Evolutionary conservation across 2,797 vertebrate species (phyloP).

Genomic region (Amphiprion clarkii): DNA sequence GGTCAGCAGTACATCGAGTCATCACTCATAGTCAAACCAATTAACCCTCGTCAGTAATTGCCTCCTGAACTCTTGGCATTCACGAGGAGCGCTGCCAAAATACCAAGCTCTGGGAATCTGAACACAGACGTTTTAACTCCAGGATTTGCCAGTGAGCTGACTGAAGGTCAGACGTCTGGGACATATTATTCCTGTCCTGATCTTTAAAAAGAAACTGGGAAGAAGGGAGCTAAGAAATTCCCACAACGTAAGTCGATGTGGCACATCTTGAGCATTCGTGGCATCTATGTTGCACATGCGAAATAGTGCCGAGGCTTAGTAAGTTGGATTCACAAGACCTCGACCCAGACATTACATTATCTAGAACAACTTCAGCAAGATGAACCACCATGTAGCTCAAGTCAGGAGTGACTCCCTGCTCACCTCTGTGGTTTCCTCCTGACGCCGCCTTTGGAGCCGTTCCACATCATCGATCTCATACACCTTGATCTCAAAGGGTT

Average conservation of each 20-base stretch:
- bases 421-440: conserved; percentile 88
- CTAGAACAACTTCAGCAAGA: conserved; percentile 53
- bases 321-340: conserved; percentile 51
- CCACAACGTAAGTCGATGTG: conserved; percentile 63
- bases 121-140: conserved; percentile 66
- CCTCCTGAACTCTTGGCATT: conserved; percentile 76
- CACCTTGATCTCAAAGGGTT: conserved; percentile 99
- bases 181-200: conserved; percentile 69
- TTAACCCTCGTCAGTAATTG: conserved; percentile 77
- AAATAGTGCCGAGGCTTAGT: conserved; percentile 63
- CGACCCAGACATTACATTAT: conserved; percentile 56
- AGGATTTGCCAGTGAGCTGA: conserved; percentile 75
- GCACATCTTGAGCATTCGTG: conserved; percentile 52
- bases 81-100: conserved; percentile 69
- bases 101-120: conserved; percentile 66
- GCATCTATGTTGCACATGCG: conserved; percentile 59
- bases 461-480: conserved; percentile 99
- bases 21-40: conserved; percentile 76
- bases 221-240: conserved; percentile 72
- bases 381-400: conserved; percentile 41
- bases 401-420: conserved; percentile 51
- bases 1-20: conserved; percentile 41
- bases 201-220: conserved; percentile 81
- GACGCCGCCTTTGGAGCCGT: conserved; percentile 92
- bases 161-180: conserved; percentile 81